Evolutionary conservation across 2,113 vertebrate species (phyloP), one percentile per base, ranked within the genome.

Genomic region (Tupaia chinensis): DNA sequence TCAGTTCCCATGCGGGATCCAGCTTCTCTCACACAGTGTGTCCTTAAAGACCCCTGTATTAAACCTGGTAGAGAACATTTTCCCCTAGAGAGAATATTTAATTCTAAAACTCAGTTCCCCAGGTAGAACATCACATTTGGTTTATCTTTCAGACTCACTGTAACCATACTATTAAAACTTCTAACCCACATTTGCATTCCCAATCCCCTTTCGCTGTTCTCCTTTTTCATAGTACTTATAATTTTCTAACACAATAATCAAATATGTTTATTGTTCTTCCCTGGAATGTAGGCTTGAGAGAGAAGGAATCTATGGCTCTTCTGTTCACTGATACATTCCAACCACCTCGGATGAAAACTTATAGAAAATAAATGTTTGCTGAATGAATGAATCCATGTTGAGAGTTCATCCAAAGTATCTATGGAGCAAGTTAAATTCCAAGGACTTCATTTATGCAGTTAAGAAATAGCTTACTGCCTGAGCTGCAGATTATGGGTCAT

Each of bases 1-100:
- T 44, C 44, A 44, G 44, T 44, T 44, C 4, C 44, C 44, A 44
- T 44, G 44, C 44, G 44, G 44, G 44, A 44, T 44, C 44, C 44
- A 44, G 44, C 44, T 44, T 44, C 44, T 44, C 44, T 44, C 44
- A 5, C 5, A 44, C 44, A 44, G 44, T 44, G 44, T 44, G 5
- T 44, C 44, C 44, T 44, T 44, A 44, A 44, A 44, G 44, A 44
- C 44, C 44, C 44, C 44, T 44, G 44, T 44, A 44, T 44, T 44
- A 44, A 44, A 32, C 83, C 91, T 32, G 44, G 23, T 22, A 81
- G 82, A 63, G 20, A 66, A 53, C 34, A 87, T 69, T 79, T 94
- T 79, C 76, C 89, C 77, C 70, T 27, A 87, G 87, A 93, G 44
- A 97, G 23, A 16, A 90, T 29, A 68, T n/a, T 76, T 77, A 73